A percentile compares a stretch with the other conserved stretches of the same genome.
Conservation (phyloP, 2,113 vertebrate genomes). For the Alethe diademata region DNA sequence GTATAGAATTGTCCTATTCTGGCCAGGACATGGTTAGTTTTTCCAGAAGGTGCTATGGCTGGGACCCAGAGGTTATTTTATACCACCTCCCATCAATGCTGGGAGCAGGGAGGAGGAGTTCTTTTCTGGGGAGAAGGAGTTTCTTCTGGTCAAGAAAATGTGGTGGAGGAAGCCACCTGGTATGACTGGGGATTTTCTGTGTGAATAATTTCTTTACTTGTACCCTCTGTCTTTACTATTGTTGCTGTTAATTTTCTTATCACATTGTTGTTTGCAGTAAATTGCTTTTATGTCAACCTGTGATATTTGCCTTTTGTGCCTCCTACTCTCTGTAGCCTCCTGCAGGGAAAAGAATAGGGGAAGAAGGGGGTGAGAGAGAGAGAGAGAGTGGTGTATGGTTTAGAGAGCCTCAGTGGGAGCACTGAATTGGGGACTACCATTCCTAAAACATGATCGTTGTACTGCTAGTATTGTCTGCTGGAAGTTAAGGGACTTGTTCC, state of each 20-base stretch:
- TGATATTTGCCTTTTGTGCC: background rate
- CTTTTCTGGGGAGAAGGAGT: background rate
- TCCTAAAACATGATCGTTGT: background rate
- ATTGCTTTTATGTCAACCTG: background rate
- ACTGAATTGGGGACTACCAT: background rate
- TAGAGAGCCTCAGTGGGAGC: background rate
- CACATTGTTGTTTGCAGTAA: background rate
- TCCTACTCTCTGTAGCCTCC: background rate
- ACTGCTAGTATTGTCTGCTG: background rate
- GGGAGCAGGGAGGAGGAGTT: no score
- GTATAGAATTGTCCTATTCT: background rate
- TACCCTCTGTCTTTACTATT: background rate
- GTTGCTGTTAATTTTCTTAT: background rate
- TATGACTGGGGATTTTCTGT: accelerated
- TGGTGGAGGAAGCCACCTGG: background rate
- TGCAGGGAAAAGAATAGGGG: background rate
- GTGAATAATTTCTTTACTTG: accelerated
- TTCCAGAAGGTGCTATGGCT: background rate
- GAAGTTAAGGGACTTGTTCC: background rate
- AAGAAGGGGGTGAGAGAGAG: background rate
- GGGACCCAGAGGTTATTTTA: background rate
- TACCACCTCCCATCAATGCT: background rate
- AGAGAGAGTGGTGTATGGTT: background rate
- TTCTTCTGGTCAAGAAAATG: background rate
- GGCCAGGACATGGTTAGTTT: background rate